Evolutionary conservation across 2,797 vertebrate genomes (phyloP).

Genomic region (Tokudaia muenninki): DNA sequence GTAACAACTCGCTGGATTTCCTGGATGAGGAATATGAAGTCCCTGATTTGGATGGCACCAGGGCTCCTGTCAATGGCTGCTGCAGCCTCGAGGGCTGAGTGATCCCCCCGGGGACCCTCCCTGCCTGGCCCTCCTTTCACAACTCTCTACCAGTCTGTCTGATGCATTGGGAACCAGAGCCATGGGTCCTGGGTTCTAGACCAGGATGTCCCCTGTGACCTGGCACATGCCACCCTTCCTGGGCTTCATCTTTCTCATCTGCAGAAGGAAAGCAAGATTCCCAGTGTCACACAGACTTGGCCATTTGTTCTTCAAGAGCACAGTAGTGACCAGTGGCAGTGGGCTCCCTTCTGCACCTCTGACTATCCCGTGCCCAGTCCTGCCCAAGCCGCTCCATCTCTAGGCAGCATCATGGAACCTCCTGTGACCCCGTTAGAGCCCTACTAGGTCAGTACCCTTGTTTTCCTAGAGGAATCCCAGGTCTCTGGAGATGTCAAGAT

Average conservation of each 20-base stretch:
- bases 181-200: constrained; percentile 57
- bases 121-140: constrained; percentile 19
- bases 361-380: background rate
- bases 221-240: background rate
- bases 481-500: background rate
- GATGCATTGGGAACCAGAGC: constrained; percentile 60
- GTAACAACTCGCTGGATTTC: constrained; percentile 99
- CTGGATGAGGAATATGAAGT: constrained; percentile 96
- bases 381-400: background rate
- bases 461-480: too few relatives aligned
- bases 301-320: constrained; percentile 50
- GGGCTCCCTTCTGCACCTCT: constrained; percentile 5
- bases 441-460: background rate
- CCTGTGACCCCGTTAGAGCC: background rate
- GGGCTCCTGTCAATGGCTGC: constrained; percentile 91
- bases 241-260: constrained; percentile 62
- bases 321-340: background rate
- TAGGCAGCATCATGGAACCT: background rate
- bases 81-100: constrained; percentile 80
- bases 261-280: constrained; percentile 63
- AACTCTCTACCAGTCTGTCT: constrained; percentile 39
- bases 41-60: constrained; percentile 88
- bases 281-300: constrained; percentile 54
- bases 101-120: background rate
- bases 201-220: constrained; percentile 11